phyloP scores from a whole-genome alignment of 2,888 invertebrate genomes.

The Acleris holmiana region DNA sequence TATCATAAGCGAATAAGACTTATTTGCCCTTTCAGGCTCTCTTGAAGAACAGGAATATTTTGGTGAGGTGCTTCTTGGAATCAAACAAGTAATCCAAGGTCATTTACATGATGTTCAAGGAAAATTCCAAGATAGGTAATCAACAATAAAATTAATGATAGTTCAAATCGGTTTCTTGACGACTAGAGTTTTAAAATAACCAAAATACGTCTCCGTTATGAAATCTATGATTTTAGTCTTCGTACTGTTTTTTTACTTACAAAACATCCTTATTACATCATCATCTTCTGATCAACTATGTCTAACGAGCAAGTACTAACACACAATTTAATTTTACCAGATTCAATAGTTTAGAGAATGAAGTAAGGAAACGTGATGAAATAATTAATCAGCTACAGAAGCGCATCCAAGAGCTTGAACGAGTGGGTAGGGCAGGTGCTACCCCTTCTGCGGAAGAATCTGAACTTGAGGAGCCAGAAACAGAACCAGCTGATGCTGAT shows the following conservation, averaged over 20 bases:
- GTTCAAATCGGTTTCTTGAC: neutral
- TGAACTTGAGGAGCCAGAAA: constrained; percentile 42
- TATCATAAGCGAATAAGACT: constrained; percentile 40
- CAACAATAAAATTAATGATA: neutral
- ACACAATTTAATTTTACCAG: constrained; percentile 58
- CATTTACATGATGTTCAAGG: constrained; percentile 89
- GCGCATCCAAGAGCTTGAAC: constrained; percentile 88
- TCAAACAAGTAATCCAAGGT: constrained; percentile 92
- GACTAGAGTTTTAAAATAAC: no score
- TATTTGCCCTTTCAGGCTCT: constrained; percentile 77
- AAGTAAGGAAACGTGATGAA: constrained; percentile 91
- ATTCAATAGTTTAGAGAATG: constrained; percentile 90
- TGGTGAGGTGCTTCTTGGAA: constrained; percentile 90
- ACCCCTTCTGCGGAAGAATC: constrained; percentile 44
- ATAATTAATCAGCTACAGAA: constrained; percentile 91
- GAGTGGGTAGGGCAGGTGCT: constrained; percentile 56
- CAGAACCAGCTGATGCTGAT: constrained; percentile 39
- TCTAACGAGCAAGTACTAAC: neutral
- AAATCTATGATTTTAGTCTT: no score
- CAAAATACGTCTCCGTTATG: no score
- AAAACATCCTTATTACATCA: no score
- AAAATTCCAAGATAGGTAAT: constrained; percentile 86
- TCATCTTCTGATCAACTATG: neutral
- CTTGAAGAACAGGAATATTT: constrained; percentile 92
- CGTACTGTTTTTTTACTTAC: no score